Evolutionary conservation across 2,888 invertebrate species (phyloP), one percentile per base, ranked within the genome.

Genomic region (Teinopalpus imperialis): DNA sequence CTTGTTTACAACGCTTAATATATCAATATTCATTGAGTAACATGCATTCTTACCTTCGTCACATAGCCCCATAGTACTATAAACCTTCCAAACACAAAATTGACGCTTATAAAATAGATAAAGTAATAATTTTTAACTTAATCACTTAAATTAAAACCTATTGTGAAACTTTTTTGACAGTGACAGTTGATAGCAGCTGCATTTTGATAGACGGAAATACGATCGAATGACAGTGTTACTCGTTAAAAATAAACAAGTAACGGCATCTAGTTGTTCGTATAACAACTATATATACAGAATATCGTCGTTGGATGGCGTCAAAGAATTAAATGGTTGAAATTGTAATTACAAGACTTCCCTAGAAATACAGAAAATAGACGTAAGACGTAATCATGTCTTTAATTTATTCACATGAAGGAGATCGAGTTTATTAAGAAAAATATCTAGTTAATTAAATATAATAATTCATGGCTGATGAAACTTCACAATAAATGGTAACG

Each of bases 41-140:
- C 49, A 42, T 40, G 46, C 49, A 48, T 48, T 53, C 62, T 79
- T 64, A 87, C 86, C 87, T 67, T 86, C 86, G 53, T 87, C 82
- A 52, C 87, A 85, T 51, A 86, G 76, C 51, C 87, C 86, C 86
- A 87, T 87, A 45, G 40, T 57, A 49, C 37, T 42, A 13, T 42
- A 16, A 16, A 37, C 42, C 18, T 34, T 13, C 7, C n/a, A 37
- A 30, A 16, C 48, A 47, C 43, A 41, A 40, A 6, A 8, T 39
- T 21, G 12, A 3, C 10, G 16, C 20, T 10, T 24, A 29, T 14
- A 5, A 34, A 16, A 8, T 20, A 7, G n/a, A 10, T 24, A 41
- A 18, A 24, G 5, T 35, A 14, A 10, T 13, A 13, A 16, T 40
- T 40, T 34, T 6, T 10, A 32, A 35, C 34, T 46, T 35, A 35